Evolutionary conservation across 2,888 invertebrate genomes (phyloP), one percentile per base, ranked within the genome.

Genomic region (Napeogenes sylphis): DNA sequence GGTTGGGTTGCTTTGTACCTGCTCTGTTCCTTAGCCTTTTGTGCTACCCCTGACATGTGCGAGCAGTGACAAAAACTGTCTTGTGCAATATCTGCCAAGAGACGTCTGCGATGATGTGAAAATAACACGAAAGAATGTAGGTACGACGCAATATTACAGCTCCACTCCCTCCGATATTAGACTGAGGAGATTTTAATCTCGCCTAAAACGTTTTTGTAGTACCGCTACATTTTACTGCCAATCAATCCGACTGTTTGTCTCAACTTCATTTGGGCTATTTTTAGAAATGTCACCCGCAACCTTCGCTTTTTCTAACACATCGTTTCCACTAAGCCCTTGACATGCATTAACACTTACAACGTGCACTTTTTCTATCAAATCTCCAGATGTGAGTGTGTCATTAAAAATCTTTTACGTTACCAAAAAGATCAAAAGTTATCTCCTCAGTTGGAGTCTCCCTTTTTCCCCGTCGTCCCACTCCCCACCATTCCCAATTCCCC

Each of bases 381-480:
- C 77, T 83, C 85, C 90, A 89, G 87, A 87, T 90, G 88, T 84
- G 86, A 79, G 83, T 83, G 84, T 85, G 84, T 89, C 90, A 90
- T 90, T 90, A 88, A 88, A 42, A 90, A 88, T 87, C 87, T 84
- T 82, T 86, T 85, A 81, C 81, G 78, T 80, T 79, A 83, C 85
- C 84, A 87, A 88, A 90, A 88, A 90, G 90, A 89, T 90, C 89
- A 88, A 89, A 90, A 90, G 88, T 90, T 90, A 88, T 89, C 87
- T 87, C 80, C 80, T 84, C 80, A 74, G 82, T 78, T 83, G 79
- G 82, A 84, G 83, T 74, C 78, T 79, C 80, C 77, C 76, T 77
- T 76, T 79, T 72, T 77, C 78, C 77, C 21, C 21, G 21, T 21
- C 73, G 75, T 75, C 79, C 79, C 79, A 70, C 73, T 78, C 80